These are phyloP conservation scores for Epicauta chinensis DNA, from an alignment of 1,140 invertebrate species.

Conservation along the genomic window DNA sequence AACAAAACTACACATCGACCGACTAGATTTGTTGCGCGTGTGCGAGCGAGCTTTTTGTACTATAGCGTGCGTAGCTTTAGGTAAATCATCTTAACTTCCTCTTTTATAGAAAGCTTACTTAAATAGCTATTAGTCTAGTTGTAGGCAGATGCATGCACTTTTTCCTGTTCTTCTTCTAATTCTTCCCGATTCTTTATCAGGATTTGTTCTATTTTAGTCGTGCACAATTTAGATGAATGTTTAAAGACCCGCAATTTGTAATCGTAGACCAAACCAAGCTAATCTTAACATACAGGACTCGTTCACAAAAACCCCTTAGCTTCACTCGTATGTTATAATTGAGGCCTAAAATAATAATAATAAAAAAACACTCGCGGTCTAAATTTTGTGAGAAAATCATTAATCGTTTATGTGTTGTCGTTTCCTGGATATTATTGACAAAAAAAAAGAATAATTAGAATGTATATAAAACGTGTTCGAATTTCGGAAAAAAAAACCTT, in stretches of 20 bases:
- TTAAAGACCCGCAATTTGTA: slow-evolving; percentile 8
- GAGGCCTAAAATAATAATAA: slow-evolving; percentile 19
- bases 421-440: slow-evolving; percentile 11
- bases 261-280: no score
- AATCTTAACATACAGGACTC: no score
- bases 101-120: no score
- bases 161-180: slow-evolving; percentile 18
- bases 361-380: slow-evolving; percentile 17
- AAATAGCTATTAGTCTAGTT: no score
- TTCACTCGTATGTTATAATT: slow-evolving; percentile 13
- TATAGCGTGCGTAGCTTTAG: slow-evolving; percentile 22
- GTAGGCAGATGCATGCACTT: slow-evolving; percentile 20
- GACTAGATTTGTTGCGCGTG: slow-evolving; percentile 33
- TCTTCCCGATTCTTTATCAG: slow-evolving; percentile 18
- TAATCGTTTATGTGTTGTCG: slow-evolving; percentile 14
- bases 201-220: slow-evolving; percentile 2
- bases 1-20: slow-evolving; percentile 25
- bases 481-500: slow-evolving; percentile 16
- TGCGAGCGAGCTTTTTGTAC: slow-evolving; percentile 28
- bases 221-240: background rate
- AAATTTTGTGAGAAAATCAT: slow-evolving; percentile 17
- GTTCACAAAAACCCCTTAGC: no score
- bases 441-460: no score
- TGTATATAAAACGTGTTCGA: slow-evolving; percentile 12
- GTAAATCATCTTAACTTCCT: no score